These are phyloP conservation scores for Polymixis lichenea DNA, from an alignment of 2,888 invertebrate species.

Conservation along the genomic window DNA sequence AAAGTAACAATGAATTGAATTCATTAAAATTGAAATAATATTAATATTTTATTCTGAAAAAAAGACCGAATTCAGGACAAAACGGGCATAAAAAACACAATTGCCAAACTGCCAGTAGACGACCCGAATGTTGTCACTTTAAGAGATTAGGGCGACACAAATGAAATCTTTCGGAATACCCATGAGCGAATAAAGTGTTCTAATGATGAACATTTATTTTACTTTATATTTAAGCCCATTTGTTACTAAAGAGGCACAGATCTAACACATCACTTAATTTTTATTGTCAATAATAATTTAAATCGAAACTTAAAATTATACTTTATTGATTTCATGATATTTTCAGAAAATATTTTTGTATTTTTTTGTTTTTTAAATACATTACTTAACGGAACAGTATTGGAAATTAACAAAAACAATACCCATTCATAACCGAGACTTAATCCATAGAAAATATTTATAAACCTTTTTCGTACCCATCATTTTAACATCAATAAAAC, in stretches of 20 bases:
- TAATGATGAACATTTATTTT: too few species aligned
- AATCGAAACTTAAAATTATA: slow-evolving; percentile 8
- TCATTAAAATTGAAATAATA: background rate
- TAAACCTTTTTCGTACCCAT: background rate
- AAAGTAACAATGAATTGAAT: background rate
- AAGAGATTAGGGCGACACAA: slow-evolving; percentile 26
- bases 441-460: slow-evolving; percentile 20
- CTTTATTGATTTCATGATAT: background rate
- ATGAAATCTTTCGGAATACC: slow-evolving; percentile 44
- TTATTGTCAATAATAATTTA: slow-evolving; percentile 10
- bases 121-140: slow-evolving; percentile 22
- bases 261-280: slow-evolving; percentile 40
- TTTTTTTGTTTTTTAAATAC: background rate
- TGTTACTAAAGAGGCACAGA: too few species aligned
- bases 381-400: background rate
- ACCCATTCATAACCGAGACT: background rate
- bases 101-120: slow-evolving; percentile 26
- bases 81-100: slow-evolving; percentile 18
- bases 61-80: background rate
- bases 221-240: too few species aligned
- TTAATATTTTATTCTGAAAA: background rate
- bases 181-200: background rate
- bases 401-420: slow-evolving; percentile 1
- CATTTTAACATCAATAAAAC: slow-evolving; percentile 23
- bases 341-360: slow-evolving; percentile 13